Conservation (phyloP, 2,113 vertebrate genomes). For the Parus major region DNA sequence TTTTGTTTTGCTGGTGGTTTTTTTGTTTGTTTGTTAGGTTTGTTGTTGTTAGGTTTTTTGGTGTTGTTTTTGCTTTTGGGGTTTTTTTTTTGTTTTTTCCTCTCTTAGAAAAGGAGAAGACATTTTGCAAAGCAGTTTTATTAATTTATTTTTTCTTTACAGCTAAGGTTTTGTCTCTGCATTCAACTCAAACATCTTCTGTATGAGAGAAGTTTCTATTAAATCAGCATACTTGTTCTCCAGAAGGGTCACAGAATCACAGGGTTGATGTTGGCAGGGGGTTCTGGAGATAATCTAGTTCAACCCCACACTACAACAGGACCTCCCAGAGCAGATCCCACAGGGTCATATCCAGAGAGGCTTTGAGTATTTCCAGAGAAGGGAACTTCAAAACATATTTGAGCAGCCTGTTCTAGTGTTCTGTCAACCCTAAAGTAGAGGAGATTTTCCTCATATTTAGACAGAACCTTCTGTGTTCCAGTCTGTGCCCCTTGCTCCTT, state of each 20-base stretch:
- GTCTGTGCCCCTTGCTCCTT: background rate
- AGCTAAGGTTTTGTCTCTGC: background rate
- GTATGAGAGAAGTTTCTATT: background rate
- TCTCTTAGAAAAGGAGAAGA: background rate
- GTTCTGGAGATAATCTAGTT: background rate
- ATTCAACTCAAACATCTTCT: background rate
- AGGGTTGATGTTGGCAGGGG: background rate
- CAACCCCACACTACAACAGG: background rate
- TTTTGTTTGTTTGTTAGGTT: background rate
- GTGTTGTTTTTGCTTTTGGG: background rate
- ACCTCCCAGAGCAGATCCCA: background rate
- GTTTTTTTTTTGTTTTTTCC: background rate
- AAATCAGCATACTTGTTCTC: background rate
- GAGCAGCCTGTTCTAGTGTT: background rate
- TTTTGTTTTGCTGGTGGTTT: background rate
- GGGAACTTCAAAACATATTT: background rate
- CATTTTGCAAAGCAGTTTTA: background rate
- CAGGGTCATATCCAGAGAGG: background rate
- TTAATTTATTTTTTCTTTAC: background rate
- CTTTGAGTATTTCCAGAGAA: background rate
- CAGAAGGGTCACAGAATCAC: background rate
- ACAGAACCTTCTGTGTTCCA: background rate
- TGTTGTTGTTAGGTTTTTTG: background rate
- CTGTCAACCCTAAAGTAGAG: background rate
- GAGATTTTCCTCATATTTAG: background rate